Evolutionary conservation across 2,797 vertebrate genomes (phyloP).

Genomic region (Poeciliopsis infans): DNA sequence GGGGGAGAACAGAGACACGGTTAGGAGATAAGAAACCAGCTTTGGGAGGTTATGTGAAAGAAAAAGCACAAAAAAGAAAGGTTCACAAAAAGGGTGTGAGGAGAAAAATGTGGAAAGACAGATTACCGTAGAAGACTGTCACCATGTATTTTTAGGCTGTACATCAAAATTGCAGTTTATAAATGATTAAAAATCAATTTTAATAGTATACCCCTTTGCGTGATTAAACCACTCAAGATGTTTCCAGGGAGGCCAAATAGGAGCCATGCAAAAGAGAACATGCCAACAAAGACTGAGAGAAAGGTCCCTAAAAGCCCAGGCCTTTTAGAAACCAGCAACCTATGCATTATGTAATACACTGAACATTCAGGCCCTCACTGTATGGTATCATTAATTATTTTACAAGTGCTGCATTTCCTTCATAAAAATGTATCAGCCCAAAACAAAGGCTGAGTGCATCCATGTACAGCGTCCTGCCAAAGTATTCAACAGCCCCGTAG

Average conservation of each 20-base stretch:
- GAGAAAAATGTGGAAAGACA: not conserved
- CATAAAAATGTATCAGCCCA: not conserved
- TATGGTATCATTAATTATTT: not conserved
- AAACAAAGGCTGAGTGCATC: constrained; percentile 1
- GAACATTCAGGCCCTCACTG: not conserved
- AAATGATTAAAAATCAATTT: constrained; percentile 19
- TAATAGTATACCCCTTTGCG: constrained; percentile 14
- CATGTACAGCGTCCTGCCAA: not conserved
- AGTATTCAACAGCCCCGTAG: not conserved
- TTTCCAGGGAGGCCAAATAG: constrained; percentile 28
- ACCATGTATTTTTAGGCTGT: constrained; percentile 12
- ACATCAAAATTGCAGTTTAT: constrained; percentile 20
- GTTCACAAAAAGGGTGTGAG: not conserved
- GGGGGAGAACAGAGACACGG: constrained; percentile 36
- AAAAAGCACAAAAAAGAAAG: not conserved
- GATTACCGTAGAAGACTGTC: not conserved
- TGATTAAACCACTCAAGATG: constrained; percentile 34
- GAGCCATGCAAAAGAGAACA: constrained; percentile 29
- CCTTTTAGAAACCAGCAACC: constrained; percentile 20
- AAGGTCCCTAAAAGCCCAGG: constrained; percentile 31
- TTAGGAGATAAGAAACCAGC: constrained; percentile 36
- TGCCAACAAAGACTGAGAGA: constrained; percentile 18
- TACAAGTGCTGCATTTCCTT: not conserved
- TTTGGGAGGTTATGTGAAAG: constrained; percentile 4
- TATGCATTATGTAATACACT: constrained; percentile 28